Evolutionary conservation across 2,797 vertebrate species (phyloP).

Genomic region (Urosaurus nigricauda): DNA sequence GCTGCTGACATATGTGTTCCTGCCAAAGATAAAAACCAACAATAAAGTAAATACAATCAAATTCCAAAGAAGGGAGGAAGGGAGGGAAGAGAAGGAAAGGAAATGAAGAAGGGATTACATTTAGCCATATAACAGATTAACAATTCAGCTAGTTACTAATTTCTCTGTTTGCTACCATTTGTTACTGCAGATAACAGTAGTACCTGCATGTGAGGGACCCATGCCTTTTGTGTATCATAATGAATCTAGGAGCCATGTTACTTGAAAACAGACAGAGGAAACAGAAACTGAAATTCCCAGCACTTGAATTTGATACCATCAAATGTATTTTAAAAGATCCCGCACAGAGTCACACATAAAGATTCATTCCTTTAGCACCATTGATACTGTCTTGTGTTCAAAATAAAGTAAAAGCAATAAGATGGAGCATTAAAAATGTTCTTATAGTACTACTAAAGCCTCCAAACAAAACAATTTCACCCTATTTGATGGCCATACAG

Average conservation of each 20-base stretch:
- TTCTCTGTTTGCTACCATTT: background rate
- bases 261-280: slow-evolving; percentile 15
- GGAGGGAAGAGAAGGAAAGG: background rate
- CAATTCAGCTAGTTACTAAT: background rate
- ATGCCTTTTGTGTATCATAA: background rate
- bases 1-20: slow-evolving; percentile 79
- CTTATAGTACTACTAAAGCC: background rate
- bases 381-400: background rate
- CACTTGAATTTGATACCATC: slow-evolving; percentile 76
- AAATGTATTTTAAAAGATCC: slow-evolving; percentile 66
- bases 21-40: slow-evolving; percentile 66
- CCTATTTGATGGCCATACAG: background rate
- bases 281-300: slow-evolving; percentile 55
- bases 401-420: background rate
- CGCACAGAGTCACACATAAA: background rate
- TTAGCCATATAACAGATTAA: background rate
- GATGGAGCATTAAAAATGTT: background rate
- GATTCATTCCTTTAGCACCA: background rate
- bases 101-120: background rate
- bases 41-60: background rate
- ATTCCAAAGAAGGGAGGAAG: slow-evolving; percentile 16
- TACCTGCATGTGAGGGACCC: too few relatives aligned
- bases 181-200: background rate
- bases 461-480: background rate
- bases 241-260: background rate